Evolutionary conservation across 1,140 invertebrate genomes (phyloP).

Genomic region (Myzus persicae): DNA sequence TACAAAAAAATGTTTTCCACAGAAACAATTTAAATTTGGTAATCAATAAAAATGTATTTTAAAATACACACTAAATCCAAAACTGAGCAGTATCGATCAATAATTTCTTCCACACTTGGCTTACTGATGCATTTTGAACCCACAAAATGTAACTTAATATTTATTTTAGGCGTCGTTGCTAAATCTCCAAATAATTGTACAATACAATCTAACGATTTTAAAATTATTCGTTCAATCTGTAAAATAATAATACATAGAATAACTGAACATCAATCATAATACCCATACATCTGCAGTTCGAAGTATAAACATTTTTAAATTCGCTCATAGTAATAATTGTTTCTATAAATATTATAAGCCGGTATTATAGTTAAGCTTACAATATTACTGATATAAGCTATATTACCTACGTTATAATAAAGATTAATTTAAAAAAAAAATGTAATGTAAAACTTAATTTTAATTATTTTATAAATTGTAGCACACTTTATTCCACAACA

Average conservation of each 20-base stretch:
- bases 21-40: background rate
- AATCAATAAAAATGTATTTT: background rate
- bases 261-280: background rate
- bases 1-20: background rate
- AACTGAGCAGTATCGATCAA: constrained; percentile 48
- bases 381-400: background rate
- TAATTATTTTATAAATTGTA: background rate
- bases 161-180: constrained; percentile 67
- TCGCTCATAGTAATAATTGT: background rate
- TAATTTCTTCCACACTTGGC: constrained; percentile 65
- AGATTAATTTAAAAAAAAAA: background rate
- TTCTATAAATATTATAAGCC: no score
- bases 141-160: constrained; percentile 65
- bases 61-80: constrained; percentile 57
- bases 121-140: constrained; percentile 63
- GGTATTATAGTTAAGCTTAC: background rate
- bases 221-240: constrained; percentile 62
- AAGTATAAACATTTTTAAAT: background rate
- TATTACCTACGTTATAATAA: background rate
- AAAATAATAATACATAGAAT: background rate
- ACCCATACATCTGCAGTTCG: background rate
- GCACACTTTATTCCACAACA: background rate
- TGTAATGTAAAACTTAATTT: background rate
- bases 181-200: constrained; percentile 65
- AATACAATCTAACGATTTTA: constrained; percentile 68